phyloP scores from a whole-genome alignment of 2,888 invertebrate species.

The Polyommatus iphigenia region DNA sequence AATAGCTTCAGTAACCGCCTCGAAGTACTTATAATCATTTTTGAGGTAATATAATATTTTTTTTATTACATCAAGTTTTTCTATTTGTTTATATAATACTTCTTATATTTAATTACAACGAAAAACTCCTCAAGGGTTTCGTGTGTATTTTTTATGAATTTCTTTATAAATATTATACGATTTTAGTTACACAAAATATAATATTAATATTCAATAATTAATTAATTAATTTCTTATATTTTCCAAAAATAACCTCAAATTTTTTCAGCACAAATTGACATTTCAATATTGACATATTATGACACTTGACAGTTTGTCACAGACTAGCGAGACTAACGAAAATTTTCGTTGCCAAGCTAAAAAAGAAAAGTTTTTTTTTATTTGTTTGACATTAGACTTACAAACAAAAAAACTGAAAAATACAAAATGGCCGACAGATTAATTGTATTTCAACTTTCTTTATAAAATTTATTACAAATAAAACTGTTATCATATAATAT shows the following conservation, averaged over 20 bases:
- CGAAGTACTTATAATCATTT: conserved; percentile 49
- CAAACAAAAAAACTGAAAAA: background rate
- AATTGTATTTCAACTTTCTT: background rate
- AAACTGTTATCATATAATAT: background rate
- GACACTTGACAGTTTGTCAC: background rate
- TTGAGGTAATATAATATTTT: conserved; percentile 24
- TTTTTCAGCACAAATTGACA: background rate
- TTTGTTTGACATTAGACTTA: background rate
- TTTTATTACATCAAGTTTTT: background rate
- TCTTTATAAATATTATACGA: background rate
- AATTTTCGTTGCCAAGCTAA: background rate
- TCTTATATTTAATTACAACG: background rate
- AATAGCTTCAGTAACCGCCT: conserved; percentile 48
- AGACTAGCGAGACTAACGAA: background rate
- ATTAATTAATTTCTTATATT: background rate
- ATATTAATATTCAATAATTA: background rate
- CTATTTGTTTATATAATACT: conserved; percentile 13
- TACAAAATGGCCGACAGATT: background rate
- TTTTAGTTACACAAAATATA: background rate
- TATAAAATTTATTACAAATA: background rate
- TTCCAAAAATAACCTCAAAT: background rate
- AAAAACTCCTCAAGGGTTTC: background rate
- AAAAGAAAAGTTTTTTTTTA: background rate
- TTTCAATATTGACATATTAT: background rate
- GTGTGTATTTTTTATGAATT: background rate